phyloP scores from a whole-genome alignment of 1,140 invertebrate genomes.

The Galleria mellonella region DNA sequence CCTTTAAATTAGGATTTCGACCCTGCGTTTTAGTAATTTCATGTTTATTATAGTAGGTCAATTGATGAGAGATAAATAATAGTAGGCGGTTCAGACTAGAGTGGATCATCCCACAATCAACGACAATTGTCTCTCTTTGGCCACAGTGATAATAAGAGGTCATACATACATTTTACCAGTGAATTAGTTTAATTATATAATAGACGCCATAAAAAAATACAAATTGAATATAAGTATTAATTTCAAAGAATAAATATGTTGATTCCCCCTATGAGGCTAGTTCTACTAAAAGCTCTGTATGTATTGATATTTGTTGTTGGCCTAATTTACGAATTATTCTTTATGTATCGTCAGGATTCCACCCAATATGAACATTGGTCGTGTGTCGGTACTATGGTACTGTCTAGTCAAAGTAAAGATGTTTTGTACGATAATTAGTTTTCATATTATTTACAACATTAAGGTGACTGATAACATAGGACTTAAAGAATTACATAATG shows the following conservation, averaged over 20 bases:
- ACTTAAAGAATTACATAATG: too few species aligned
- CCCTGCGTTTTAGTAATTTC: too few species aligned
- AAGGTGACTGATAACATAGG: slow-evolving; percentile 46
- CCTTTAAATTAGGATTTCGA: not conserved
- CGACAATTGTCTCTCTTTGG: too few species aligned
- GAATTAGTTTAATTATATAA: too few species aligned
- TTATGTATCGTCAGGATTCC: slow-evolving; percentile 33
- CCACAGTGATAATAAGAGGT: too few species aligned
- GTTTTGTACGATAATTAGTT: slow-evolving; percentile 56
- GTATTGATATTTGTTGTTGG: slow-evolving; percentile 19
- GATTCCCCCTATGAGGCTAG: slow-evolving; percentile 2
- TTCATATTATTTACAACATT: slow-evolving; percentile 48
- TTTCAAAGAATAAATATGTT: not conserved
- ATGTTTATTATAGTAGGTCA: too few species aligned
- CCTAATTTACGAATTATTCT: slow-evolving; percentile 31
- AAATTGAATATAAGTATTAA: too few species aligned
- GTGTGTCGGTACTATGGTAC: slow-evolving; percentile 63
- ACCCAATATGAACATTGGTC: slow-evolving; percentile 39
- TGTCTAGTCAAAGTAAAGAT: slow-evolving; percentile 69
- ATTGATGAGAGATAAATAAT: too few species aligned
- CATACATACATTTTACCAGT: too few species aligned
- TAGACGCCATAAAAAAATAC: too few species aligned
- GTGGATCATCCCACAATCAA: too few species aligned
- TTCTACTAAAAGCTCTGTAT: slow-evolving; percentile 44
- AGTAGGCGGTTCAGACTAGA: too few species aligned